phyloP scores from a whole-genome alignment of 2,113 vertebrate species.

The Rhinichthys klamathensis region DNA sequence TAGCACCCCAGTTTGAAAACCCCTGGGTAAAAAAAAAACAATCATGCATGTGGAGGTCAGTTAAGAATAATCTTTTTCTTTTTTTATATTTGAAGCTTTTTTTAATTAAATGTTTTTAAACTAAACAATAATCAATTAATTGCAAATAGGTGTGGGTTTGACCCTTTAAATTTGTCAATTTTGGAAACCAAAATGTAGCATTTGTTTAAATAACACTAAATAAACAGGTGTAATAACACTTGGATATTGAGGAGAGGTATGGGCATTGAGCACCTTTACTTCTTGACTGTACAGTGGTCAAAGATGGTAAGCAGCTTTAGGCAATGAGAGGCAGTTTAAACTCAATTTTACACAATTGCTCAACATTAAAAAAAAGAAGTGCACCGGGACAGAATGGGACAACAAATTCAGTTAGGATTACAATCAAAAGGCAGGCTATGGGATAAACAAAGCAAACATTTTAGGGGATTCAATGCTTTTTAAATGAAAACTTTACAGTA shows the following conservation, averaged over 20 bases:
- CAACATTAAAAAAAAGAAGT: not conserved
- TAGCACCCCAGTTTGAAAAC: not conserved
- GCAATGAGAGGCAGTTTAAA: not conserved
- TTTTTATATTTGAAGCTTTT: not conserved
- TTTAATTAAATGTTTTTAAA: not conserved
- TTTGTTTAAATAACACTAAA: not conserved
- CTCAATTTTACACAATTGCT: not conserved
- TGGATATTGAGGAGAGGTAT: not conserved
- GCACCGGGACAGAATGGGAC: not conserved
- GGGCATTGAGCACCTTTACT: slow-evolving; percentile 4
- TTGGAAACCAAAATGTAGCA: not conserved
- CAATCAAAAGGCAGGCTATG: not conserved
- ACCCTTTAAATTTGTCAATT: not conserved
- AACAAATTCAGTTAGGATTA: not conserved
- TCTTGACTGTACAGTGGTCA: slow-evolving; percentile 12
- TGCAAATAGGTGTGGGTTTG: not conserved
- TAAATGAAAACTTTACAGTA: not conserved
- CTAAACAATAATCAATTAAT: not conserved
- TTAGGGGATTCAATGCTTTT: not conserved
- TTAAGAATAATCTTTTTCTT: no score
- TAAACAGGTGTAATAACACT: not conserved
- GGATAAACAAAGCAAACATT: not conserved
- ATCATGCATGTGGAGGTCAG: not conserved
- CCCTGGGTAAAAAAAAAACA: not conserved
- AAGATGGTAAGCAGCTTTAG: not conserved